These are phyloP conservation scores for Sepiola atlantica DNA, from an alignment of 2,888 invertebrate genomes.

Conservation along the genomic window DNA sequence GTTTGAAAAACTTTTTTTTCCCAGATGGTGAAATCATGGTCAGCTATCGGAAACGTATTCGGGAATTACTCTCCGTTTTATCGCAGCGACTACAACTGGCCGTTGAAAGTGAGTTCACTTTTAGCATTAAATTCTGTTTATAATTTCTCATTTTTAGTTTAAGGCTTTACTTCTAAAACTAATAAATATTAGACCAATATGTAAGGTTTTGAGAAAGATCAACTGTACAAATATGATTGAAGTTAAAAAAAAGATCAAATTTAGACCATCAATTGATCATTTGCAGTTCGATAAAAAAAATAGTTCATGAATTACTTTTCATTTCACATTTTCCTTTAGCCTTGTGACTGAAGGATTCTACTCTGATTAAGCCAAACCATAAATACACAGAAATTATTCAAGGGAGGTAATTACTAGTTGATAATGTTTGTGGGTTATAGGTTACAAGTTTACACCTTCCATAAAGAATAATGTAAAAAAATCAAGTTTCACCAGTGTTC, in stretches of 20 bases:
- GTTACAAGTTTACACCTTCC: no score
- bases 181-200: not conserved
- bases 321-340: no score
- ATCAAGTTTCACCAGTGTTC: no score
- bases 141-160: not conserved
- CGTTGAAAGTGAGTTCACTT: constrained; percentile 65
- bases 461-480: no score
- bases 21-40: constrained; percentile 68
- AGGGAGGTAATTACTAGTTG: no score
- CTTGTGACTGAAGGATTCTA: no score
- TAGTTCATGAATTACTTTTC: no score
- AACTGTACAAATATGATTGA: not conserved
- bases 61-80: constrained; percentile 63
- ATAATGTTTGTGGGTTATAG: no score
- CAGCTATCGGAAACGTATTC: constrained; percentile 60
- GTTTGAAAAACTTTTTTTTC: not conserved
- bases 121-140: not conserved
- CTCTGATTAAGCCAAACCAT: not conserved
- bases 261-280: not conserved
- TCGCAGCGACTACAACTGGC: constrained; percentile 66
- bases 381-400: no score
- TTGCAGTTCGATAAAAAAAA: not conserved
- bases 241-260: not conserved
- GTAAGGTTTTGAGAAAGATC: not conserved
- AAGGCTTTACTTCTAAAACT: not conserved